These are phyloP conservation scores for Artemia sinica DNA, from an alignment of 2,888 invertebrate genomes.

Conservation along the genomic window DNA sequence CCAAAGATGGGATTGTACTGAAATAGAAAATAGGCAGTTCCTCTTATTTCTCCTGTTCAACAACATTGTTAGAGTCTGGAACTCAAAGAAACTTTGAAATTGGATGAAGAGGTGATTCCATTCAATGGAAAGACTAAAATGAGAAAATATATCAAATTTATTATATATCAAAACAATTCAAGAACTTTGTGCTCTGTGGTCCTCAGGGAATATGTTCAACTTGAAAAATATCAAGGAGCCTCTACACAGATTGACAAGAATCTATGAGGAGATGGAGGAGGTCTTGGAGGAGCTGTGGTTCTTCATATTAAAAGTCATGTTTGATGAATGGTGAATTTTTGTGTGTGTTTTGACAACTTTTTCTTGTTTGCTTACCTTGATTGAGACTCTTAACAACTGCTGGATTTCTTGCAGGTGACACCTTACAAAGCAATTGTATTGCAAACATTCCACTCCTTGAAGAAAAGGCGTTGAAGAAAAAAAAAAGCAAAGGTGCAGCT, in stretches of 20 bases:
- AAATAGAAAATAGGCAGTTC: conserved; percentile 21
- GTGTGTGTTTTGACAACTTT: conserved; percentile 25
- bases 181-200: conserved; percentile 27
- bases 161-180: conserved; percentile 29
- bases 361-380: conserved; percentile 23
- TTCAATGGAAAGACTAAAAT: conserved; percentile 27
- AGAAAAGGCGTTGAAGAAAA: neutral
- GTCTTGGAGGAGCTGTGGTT: conserved; percentile 23
- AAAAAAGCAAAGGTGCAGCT: neutral
- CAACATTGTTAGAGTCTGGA: conserved; percentile 33
- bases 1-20: conserved; percentile 23
- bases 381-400: neutral
- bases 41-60: conserved; percentile 20
- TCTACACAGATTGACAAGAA: conserved; percentile 25
- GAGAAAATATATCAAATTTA: conserved; percentile 28
- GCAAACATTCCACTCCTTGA: neutral
- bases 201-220: conserved; percentile 27
- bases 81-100: conserved; percentile 32
- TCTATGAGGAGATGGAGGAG: conserved; percentile 20
- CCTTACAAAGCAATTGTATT: neutral
- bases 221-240: conserved; percentile 31
- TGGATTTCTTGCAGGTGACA: neutral
- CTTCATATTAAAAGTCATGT: conserved; percentile 22
- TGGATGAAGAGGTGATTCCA: conserved; percentile 30
- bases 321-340: conserved; percentile 10